A percentile compares a stretch with the other conserved stretches of the same genome.
Evolutionary conservation across 1,140 invertebrate species (phyloP).

Genomic region (Lucilia cuprina): DNA sequence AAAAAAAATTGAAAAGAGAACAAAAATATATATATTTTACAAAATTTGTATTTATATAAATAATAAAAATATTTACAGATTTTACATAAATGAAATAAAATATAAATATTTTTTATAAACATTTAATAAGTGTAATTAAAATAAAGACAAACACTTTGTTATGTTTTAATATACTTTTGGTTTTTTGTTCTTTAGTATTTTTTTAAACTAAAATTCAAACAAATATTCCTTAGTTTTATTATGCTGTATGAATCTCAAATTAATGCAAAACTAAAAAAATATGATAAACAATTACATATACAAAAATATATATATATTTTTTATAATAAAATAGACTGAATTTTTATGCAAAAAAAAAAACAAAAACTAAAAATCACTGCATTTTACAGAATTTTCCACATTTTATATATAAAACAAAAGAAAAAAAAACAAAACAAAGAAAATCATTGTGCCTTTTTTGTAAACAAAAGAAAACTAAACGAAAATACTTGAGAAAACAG

Average conservation of each 20-base stretch:
- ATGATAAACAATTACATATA: too few relatives aligned
- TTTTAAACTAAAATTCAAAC: background rate
- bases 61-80: too few relatives aligned
- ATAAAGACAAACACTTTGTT: background rate
- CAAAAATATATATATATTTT: background rate
- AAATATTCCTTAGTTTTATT: constrained; percentile 23
- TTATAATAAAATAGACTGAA: constrained; percentile 9
- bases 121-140: background rate
- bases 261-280: background rate
- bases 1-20: background rate
- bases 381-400: constrained; percentile 7
- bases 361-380: background rate
- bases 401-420: background rate
- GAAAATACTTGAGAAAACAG: background rate
- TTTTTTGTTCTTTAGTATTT: too few relatives aligned
- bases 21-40: background rate
- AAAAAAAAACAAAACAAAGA: background rate
- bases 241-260: background rate
- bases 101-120: constrained; percentile 10
- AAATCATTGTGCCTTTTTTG: background rate
- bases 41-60: too few relatives aligned
- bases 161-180: background rate
- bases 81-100: background rate
- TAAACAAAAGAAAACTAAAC: background rate
- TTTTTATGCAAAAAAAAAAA: background rate